Conservation (phyloP, 2,113 vertebrate genomes). For the Galemys pyrenaicus region DNA sequence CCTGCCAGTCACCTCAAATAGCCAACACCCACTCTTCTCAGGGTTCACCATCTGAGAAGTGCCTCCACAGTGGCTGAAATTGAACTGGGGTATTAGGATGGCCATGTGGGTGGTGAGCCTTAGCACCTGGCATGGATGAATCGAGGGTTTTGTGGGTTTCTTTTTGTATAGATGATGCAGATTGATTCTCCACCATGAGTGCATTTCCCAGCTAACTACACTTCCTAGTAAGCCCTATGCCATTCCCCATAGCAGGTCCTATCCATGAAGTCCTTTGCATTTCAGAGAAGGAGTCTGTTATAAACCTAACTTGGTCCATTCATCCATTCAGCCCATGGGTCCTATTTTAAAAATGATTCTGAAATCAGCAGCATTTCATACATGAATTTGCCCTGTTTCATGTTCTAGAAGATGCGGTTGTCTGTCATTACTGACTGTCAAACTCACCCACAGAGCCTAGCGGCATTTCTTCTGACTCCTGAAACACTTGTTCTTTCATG, state of each 20-base stretch:
- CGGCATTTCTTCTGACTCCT: background rate
- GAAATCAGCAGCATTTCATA: background rate
- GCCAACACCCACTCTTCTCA: conserved; percentile 11
- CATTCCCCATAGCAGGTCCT: too few relatives aligned
- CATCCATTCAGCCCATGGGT: background rate
- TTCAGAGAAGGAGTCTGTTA: background rate
- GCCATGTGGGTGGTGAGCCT: background rate
- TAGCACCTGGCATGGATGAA: conserved; percentile 13
- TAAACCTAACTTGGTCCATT: background rate
- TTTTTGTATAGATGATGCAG: background rate
- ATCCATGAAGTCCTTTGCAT: accelerated
- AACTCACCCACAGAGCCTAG: background rate
- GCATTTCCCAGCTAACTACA: background rate
- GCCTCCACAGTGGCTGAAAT: background rate
- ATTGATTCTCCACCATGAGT: background rate
- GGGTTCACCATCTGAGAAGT: background rate
- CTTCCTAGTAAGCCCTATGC: background rate
- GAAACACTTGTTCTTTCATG: background rate
- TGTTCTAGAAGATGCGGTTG: background rate
- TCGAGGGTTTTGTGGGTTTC: conserved; percentile 50
- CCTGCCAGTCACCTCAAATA: conserved; percentile 36
- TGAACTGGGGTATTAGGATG: background rate
- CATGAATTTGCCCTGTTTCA: background rate
- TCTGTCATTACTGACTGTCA: background rate
- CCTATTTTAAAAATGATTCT: background rate